Base-by-base conservation (phyloP, 2,888 invertebrate genomes). In the Plebejus argus region DNA sequence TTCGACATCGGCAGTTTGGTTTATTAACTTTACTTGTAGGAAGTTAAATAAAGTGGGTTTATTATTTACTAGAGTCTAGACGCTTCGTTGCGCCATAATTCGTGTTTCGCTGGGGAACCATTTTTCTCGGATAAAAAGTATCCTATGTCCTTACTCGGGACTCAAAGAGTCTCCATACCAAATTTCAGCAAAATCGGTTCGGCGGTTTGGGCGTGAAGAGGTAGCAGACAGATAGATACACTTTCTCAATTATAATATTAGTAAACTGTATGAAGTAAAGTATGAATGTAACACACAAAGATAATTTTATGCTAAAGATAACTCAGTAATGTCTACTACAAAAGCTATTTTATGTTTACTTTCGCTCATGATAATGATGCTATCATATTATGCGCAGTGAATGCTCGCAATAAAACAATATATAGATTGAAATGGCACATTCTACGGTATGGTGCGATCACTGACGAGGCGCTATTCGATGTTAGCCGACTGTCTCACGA, bases 401-500 rank as follows among this genome's bases (percentile, higher is more conserved):
- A 66, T 0, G 66, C 15, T 66, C 28, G 66, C 18, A 66, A 66
- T 66, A 66, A 66, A 66, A 66, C 66, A 66, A 66, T 33, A 66
- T 66, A 66, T 28, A 66, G 1, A 66, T 66, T 66, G 66, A 66
- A 33, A 66, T 66, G 28, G 66, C 66, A 66, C 66, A 66, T 12
- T 61, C 79, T 72, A 78, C 77, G 74, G 70, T 76, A 71, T 56
- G 77, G 76, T 70, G 76, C 12, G 75, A 74, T 77, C 82, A 84
- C 90, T 91, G 91, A 91, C 87, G 91, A 91, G 90, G 91, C 90
- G 86, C 78, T 79, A 79, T 86, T 89, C 86, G 88, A 84, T 86
- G 84, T 83, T 83, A 83, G 81, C 89, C 90, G 90, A 86, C 90
- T 84, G 84, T 90, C 90, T 87, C 90, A 90, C 90, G 90, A 83